Base-by-base conservation (phyloP, 2,888 invertebrate genomes). In the Thereva unica region DNA sequence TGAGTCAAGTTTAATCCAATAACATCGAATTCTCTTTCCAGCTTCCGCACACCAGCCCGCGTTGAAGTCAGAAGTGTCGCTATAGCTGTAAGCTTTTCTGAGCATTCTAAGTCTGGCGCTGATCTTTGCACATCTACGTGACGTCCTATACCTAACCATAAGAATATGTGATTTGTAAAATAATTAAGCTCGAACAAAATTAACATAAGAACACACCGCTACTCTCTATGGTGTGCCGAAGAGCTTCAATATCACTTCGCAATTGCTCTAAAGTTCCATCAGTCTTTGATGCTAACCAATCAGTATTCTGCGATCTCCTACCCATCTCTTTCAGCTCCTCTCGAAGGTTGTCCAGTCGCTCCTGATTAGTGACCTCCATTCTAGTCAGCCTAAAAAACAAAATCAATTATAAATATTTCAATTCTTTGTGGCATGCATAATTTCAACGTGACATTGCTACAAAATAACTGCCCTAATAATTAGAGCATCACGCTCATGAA, bases 301-400 rank as follows among this genome's bases (percentile, higher is more conserved):
- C 84, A 6, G 83, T 71, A 37, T 77, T 75, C 57, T 82, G 80
- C 45, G 83, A 68, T 42, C 80, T 76, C 35, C 78, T 76, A 41
- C 76, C 74, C 34, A 79, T 76, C 59, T 83, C 80, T 56, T 79
- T 71, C 53, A 83, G 74, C 65, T 83, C 83, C 1, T 75, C 74
- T 45, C 74, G 76, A 49, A 83, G 66, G 0, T 77, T 76, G 10
- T 83, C 83, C 68, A 79, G 74, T 50, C 80, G 80, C 10, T 79
- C 83, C 59, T 76, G 72, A 35, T 76, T 77, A 69, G 79, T 78
- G 0, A 78, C 76, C 73, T 83, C 79, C 10, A 83, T 73, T 61
- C 77, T 76, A 34, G 78, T 78, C 59, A 84, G 67, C 71, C 82
- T 82, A 72, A 2, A 71, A 72, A 57, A 66, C 47, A 45, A 38